Evolutionary conservation across 2,113 vertebrate genomes (phyloP).

Genomic region (Epinephelus moara): DNA sequence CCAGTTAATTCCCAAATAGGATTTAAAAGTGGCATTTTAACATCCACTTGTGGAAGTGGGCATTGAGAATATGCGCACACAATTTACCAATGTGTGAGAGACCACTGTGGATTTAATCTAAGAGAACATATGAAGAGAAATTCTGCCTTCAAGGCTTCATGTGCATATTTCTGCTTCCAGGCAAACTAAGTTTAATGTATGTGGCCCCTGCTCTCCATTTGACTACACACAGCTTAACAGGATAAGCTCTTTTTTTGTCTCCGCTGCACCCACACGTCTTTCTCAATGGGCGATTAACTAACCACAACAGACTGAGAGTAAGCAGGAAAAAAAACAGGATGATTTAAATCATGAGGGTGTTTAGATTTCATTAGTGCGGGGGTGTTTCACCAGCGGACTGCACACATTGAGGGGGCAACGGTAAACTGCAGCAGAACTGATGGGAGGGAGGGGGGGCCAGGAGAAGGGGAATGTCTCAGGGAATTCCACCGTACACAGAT

Average conservation of each 20-base stretch:
- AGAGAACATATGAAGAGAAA: background rate
- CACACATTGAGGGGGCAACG: constrained; percentile 55
- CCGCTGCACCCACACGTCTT: constrained; percentile 49
- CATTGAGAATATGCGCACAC: background rate
- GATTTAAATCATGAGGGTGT: constrained; percentile 67
- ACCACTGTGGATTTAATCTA: background rate
- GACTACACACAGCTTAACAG: constrained; percentile 54
- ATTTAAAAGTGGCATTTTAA: constrained; percentile 1
- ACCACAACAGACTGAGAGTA: constrained; percentile 62
- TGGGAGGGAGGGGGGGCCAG: background rate
- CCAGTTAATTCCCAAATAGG: constrained; percentile 7
- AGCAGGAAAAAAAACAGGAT: constrained; percentile 37
- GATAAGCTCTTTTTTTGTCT: constrained; percentile 66
- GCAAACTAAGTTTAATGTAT: background rate
- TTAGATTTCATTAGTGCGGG: constrained; percentile 81
- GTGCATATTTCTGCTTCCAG: constrained; percentile 22
- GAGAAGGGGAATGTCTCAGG: constrained; percentile 23
- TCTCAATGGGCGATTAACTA: constrained; percentile 75
- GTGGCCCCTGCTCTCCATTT: constrained; percentile 29
- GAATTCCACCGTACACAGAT: constrained; percentile 68
- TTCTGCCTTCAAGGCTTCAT: background rate
- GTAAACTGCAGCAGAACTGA: constrained; percentile 39
- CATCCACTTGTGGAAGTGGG: background rate
- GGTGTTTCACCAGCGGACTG: constrained; percentile 65
- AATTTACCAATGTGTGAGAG: constrained; percentile 4